These are phyloP conservation scores for Meganola albula DNA, from an alignment of 2,888 invertebrate genomes.

Conservation along the genomic window DNA sequence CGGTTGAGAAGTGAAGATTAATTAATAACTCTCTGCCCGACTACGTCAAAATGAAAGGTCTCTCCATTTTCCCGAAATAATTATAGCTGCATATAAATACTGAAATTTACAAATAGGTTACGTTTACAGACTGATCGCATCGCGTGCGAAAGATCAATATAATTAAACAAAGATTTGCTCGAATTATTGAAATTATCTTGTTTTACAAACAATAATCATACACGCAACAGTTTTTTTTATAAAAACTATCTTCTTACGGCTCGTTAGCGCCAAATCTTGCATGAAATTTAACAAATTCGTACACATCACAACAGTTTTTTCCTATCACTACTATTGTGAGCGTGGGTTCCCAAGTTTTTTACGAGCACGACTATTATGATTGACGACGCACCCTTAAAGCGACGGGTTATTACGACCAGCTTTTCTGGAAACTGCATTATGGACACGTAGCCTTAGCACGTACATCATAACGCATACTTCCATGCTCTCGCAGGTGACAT, in stretches of 20 bases:
- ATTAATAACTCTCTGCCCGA: constrained; percentile 1
- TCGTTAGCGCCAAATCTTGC: constrained; percentile 43
- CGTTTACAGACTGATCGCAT: neutral
- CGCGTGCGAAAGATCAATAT: neutral
- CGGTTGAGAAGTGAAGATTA: constrained; percentile 1
- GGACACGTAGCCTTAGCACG: constrained; percentile 46
- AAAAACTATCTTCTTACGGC: constrained; percentile 21
- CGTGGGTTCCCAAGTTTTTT: constrained; percentile 48
- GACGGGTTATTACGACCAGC: constrained; percentile 35
- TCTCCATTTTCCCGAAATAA: neutral
- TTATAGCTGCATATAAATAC: neutral
- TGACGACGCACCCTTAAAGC: constrained; percentile 48
- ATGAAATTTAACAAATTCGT: constrained; percentile 60
- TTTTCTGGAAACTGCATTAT: constrained; percentile 45
- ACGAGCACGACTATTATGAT: constrained; percentile 47
- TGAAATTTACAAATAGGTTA: neutral
- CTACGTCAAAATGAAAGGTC: neutral
- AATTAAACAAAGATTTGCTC: neutral
- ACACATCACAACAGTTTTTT: constrained; percentile 35
- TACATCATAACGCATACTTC: constrained; percentile 31
- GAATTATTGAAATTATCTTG: neutral
- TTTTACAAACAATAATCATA: constrained; percentile 1
- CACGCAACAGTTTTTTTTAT: constrained; percentile 6
- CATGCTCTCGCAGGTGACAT: constrained; percentile 36
- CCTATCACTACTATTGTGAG: constrained; percentile 30